Base-by-base conservation (phyloP, 2,888 invertebrate genomes). In the Copidosoma aretas region DNA sequence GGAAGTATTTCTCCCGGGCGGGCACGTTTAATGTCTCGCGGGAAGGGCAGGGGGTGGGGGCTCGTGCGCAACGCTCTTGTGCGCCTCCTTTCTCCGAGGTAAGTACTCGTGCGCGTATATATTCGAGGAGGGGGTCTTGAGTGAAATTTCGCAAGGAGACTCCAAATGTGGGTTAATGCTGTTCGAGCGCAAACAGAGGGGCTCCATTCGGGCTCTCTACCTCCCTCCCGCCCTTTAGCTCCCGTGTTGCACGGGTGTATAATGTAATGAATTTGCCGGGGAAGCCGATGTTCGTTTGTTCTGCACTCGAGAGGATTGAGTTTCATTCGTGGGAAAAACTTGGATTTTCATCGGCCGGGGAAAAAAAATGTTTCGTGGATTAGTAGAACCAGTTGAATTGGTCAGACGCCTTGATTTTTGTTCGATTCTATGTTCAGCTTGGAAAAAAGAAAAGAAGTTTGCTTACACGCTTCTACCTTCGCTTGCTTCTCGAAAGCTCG, bases 121-220 rank as follows among this genome's bases (percentile, higher is more conserved):
- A 12, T 17, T 17, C 3, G 17, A 46, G 43, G 43, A 46, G 12
- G 17, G 53, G 52, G 14, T 60, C 49, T 56, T 56, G 64, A 52
- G 43, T 58, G 41, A 61, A 67, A 67, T 60, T 63, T 56, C 32
- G 19, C 59, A 10, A 60, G 68, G 19, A 51, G 32, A 32, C 8
- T 8, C 66, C 57, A 19, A 65, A 69, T 69, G 61, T 62, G 46
- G 65, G 58, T 65, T 69, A 69, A 68, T 64, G 60, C 64, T 49
- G 32, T 58, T 51, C 19, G 19, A 25, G 12, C 4, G 22, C 43
- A 39, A 21, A 46, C 41, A 54, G 59, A 64, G 51, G 46, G 46
- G 53, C 63, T 59, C 54, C 53, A 59, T 67, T 53, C 52, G 53
- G 25, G 53, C 54, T 25, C 8, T 24, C 22, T 61, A 41, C n/a